Percentiles rank a stretch among this genome's conserved stretches.
Evolutionary conservation across 2,888 invertebrate species (phyloP).

Genomic region (Parochlus steinenii): DNA sequence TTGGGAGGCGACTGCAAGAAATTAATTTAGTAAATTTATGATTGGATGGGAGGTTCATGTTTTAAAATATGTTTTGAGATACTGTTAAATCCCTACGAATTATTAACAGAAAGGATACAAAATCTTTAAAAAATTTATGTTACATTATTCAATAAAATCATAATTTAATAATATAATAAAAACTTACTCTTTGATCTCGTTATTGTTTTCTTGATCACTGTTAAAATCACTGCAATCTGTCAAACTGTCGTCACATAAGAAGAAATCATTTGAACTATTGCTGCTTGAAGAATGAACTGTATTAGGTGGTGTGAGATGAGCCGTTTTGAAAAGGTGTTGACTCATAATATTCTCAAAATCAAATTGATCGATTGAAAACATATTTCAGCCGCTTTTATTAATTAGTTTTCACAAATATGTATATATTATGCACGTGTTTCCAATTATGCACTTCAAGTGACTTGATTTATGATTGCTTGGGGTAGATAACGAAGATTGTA

Average conservation of each 20-base stretch:
- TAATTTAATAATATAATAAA: slow-evolving; percentile 10
- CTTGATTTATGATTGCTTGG: too few species aligned
- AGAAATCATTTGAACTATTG: slow-evolving; percentile 46
- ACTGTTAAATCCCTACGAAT: slow-evolving; percentile 4
- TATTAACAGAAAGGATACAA: slow-evolving; percentile 10
- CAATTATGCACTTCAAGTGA: too few species aligned
- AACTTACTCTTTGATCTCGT: slow-evolving; percentile 47
- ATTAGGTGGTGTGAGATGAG: slow-evolving; percentile 1
- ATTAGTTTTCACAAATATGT: neutral
- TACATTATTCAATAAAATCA: slow-evolving; percentile 3
- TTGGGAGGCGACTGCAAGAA: slow-evolving; percentile 6
- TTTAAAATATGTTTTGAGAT: neutral
- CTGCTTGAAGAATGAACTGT: slow-evolving; percentile 16
- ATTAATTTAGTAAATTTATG: neutral
- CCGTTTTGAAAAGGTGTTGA: slow-evolving; percentile 39
- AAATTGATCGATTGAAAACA: slow-evolving; percentile 51
- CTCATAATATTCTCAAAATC: slow-evolving; percentile 49
- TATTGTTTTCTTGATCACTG: slow-evolving; percentile 68
- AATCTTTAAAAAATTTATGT: slow-evolving; percentile 3
- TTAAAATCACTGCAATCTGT: slow-evolving; percentile 47
- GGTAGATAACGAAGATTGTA: too few species aligned
- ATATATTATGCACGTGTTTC: too few species aligned
- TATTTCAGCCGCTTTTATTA: slow-evolving; percentile 18
- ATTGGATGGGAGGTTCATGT: neutral
- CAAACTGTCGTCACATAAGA: slow-evolving; percentile 45